These are phyloP conservation scores for Lasioglossum villosulum DNA, from an alignment of 2,888 invertebrate genomes.

Conservation along the genomic window DNA sequence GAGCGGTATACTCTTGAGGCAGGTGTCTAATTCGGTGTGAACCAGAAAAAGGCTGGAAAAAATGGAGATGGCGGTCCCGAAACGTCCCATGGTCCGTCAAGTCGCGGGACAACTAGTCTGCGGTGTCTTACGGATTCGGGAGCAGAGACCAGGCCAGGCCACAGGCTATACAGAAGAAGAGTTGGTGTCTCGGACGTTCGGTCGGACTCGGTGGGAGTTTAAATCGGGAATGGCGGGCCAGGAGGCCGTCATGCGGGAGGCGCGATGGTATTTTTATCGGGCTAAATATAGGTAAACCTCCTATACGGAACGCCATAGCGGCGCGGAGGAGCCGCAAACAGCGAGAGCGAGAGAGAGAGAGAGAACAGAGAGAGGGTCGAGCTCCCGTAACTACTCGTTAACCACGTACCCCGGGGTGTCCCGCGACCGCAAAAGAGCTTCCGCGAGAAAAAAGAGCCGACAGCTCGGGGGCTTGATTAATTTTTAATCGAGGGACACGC, in stretches of 20 bases:
- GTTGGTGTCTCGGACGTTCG: constrained; percentile 36
- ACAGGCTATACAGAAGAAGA: neutral
- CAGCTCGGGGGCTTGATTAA: constrained; percentile 62
- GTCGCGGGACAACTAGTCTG: neutral
- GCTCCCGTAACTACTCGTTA: constrained; percentile 75
- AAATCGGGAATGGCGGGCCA: constrained; percentile 83
- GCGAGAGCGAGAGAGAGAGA: neutral
- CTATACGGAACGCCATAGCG: constrained; percentile 80
- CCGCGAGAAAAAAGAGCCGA: constrained; percentile 61
- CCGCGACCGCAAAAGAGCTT: constrained; percentile 76
- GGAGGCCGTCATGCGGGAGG: constrained; percentile 84
- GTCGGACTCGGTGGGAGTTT: constrained; percentile 73
- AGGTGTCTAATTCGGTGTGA: neutral
- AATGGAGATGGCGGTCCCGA: neutral
- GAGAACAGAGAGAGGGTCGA: constrained; percentile 50
- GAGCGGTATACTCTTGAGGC: neutral
- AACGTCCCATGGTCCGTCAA: neutral
- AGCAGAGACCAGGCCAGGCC: neutral
- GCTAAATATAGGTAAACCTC: constrained; percentile 83
- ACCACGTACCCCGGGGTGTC: constrained; percentile 70
- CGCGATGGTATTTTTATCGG: constrained; percentile 83
- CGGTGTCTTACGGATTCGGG: constrained; percentile 22
- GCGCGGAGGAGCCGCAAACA: constrained; percentile 58
- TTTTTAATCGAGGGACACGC: constrained; percentile 58
- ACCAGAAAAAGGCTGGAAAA: neutral